phyloP scores from a whole-genome alignment of 2,797 vertebrate genomes.

The Notamacropus eugenii region DNA sequence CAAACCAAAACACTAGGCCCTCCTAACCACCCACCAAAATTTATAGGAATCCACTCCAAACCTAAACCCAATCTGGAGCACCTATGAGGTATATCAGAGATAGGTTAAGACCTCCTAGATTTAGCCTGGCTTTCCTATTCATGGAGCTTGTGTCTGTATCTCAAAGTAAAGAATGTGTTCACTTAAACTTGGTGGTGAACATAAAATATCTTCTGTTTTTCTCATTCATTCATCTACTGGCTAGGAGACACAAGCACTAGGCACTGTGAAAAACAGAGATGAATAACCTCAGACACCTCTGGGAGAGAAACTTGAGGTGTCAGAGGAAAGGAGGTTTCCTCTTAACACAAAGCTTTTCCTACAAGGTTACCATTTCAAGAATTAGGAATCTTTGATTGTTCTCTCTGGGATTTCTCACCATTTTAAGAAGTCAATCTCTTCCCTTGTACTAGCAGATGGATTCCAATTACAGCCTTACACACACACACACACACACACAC shows the following conservation, averaged over 20 bases:
- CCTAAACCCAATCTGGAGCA: background rate
- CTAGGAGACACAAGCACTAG: background rate
- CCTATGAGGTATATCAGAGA: background rate
- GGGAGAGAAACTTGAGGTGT: background rate
- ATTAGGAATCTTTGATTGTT: slow-evolving; percentile 18
- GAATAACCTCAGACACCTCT: background rate
- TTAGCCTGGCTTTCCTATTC: background rate
- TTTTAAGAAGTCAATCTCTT: slow-evolving; percentile 46
- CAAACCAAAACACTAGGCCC: background rate
- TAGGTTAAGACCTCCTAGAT: background rate
- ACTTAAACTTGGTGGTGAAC: background rate
- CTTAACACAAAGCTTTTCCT: slow-evolving; percentile 38
- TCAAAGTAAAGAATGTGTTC: background rate
- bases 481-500: background rate
- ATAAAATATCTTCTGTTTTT: background rate
- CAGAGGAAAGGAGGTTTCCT: background rate
- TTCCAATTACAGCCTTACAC: slow-evolving; percentile 14
- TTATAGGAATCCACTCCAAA: background rate
- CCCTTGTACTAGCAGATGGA: slow-evolving; percentile 16
- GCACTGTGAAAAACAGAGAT: background rate
- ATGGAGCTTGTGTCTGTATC: background rate
- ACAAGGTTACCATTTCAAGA: slow-evolving; percentile 16
- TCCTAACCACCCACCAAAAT: background rate
- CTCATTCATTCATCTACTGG: background rate
- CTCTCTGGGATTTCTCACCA: slow-evolving; percentile 64